Conservation (phyloP, 2,113 vertebrate species). For the Corythoichthys haematopterus region DNA sequence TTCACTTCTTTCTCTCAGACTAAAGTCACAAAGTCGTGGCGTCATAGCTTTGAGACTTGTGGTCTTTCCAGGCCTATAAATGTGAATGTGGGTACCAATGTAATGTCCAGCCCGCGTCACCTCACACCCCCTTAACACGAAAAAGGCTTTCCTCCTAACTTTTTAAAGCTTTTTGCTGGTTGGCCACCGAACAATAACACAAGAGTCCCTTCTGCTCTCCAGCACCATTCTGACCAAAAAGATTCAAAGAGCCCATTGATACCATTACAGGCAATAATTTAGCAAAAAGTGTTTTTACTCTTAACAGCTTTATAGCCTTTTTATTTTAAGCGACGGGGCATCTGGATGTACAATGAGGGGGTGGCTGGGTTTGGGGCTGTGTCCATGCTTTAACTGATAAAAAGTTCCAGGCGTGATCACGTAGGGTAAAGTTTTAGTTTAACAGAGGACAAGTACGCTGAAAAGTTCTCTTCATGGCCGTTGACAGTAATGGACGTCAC, state of each 20-base stretch:
- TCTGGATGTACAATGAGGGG: constrained; percentile 46
- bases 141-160: constrained; percentile 34
- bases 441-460: constrained; percentile 24
- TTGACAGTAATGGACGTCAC: constrained; percentile 34
- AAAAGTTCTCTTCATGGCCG: constrained; percentile 36
- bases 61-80: constrained; percentile 49
- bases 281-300: constrained; percentile 61
- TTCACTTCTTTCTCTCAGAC: constrained; percentile 35
- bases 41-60: constrained; percentile 49
- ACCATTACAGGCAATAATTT: constrained; percentile 71
- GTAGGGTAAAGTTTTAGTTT: constrained; percentile 39
- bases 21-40: constrained; percentile 59
- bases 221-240: constrained; percentile 67
- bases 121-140: constrained; percentile 34
- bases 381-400: constrained; percentile 66
- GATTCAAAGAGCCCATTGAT: constrained; percentile 31
- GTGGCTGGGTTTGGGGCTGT: constrained; percentile 57
- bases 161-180: constrained; percentile 35
- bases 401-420: constrained; percentile 38
- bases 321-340: constrained; percentile 49
- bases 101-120: constrained; percentile 42
- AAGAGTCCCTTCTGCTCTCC: constrained; percentile 41
- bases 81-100: constrained; percentile 67
- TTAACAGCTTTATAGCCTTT: constrained; percentile 60
- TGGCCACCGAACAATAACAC: constrained; percentile 33